phyloP scores from a whole-genome alignment of 2,888 invertebrate species.

The Phymatocera aterrima region DNA sequence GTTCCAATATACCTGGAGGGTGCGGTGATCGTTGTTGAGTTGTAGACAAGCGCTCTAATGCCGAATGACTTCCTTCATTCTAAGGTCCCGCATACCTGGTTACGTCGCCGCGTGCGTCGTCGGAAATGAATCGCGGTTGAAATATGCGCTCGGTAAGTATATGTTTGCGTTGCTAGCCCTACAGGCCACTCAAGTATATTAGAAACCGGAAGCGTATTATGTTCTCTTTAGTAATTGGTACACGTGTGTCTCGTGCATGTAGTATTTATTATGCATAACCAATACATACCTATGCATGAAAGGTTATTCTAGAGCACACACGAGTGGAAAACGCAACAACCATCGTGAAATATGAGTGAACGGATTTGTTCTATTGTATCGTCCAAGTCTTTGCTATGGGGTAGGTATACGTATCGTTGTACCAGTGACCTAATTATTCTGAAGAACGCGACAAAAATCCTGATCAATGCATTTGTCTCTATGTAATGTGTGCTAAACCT shows the following conservation, averaged over 20 bases:
- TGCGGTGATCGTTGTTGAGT: not conserved
- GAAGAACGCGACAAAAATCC: not conserved
- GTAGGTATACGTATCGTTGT: not conserved
- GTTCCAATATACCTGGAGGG: not conserved
- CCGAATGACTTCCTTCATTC: not conserved
- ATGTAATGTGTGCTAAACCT: no score
- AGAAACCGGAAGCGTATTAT: constrained; percentile 42
- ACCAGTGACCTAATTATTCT: not conserved
- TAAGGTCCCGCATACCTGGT: no score
- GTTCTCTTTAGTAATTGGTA: constrained; percentile 31
- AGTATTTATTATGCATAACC: not conserved
- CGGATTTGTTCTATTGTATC: constrained; percentile 12
- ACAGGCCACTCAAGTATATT: constrained; percentile 31
- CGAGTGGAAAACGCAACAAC: constrained; percentile 31
- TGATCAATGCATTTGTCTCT: no score
- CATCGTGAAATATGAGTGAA: constrained; percentile 30
- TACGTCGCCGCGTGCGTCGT: constrained; percentile 8
- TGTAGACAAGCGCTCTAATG: not conserved
- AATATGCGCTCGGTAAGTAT: constrained; percentile 18
- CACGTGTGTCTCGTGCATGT: not conserved
- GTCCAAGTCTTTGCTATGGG: not conserved
- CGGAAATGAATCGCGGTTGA: constrained; percentile 42
- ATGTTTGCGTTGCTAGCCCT: constrained; percentile 35
- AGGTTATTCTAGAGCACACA: constrained; percentile 19
- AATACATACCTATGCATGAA: not conserved